A percentile compares a stretch with the other conserved stretches of the same genome.
phyloP scores from a whole-genome alignment of 2,797 vertebrate species.

The Phalanger gymnotis region DNA sequence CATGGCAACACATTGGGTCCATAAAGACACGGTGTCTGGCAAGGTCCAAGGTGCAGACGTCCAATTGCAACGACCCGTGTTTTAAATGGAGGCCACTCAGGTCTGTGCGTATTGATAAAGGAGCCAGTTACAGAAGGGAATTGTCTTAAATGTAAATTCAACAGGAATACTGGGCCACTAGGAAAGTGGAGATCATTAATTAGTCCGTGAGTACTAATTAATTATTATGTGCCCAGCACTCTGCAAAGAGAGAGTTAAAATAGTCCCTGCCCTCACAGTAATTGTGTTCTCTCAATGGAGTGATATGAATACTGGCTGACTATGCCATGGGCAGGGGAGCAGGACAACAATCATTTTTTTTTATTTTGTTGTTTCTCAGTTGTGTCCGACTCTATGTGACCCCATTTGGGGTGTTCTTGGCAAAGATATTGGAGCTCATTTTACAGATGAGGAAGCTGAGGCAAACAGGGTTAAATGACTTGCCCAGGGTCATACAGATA shows the following conservation, averaged over 20 bases:
- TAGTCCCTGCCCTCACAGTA: not conserved
- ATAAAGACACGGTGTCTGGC: not conserved
- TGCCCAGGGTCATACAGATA: not conserved
- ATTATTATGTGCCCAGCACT: not conserved
- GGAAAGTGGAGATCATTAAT: not conserved
- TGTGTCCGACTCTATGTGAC: too few relatives aligned
- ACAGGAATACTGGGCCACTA: rapidly evolving
- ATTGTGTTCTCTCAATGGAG: not conserved
- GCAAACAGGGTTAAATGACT: too few relatives aligned
- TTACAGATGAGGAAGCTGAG: not conserved
- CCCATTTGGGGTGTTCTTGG: not conserved
- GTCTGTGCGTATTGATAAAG: not conserved
- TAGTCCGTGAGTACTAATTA: not conserved
- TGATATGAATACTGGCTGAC: not conserved
- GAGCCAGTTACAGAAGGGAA: not conserved
- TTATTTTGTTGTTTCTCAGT: not conserved
- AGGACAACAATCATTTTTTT: not conserved
- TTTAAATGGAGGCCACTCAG: not conserved
- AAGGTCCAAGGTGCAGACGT: not conserved
- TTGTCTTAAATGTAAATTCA: not conserved
- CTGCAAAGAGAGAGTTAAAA: not conserved
- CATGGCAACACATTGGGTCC: not conserved
- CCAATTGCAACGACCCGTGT: not conserved
- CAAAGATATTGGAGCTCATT: not conserved
- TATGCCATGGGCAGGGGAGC: not conserved